Evolutionary conservation across 92 coral and sea anemone genomes (phyloP).

Genomic region (Pocillopora grandis): DNA sequence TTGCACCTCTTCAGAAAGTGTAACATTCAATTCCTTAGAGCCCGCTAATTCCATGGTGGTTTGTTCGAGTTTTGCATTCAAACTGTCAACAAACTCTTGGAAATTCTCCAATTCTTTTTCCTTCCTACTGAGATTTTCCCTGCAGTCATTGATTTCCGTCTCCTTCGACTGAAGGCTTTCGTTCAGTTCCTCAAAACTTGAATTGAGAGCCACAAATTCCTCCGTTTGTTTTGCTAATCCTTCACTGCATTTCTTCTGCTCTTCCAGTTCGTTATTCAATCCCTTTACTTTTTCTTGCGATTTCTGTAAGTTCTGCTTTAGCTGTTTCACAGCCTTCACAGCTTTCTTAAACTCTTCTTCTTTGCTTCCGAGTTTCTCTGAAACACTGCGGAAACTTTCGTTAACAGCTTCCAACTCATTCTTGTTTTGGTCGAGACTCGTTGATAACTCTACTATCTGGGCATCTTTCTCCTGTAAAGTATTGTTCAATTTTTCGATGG

Average conservation of each 20-base stretch:
- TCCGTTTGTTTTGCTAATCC: slow-evolving; percentile 29
- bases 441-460: slow-evolving; percentile 37
- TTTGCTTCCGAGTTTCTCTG: slow-evolving; percentile 63
- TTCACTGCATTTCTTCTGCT: slow-evolving; percentile 48
- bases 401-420: slow-evolving; percentile 52
- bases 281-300: slow-evolving; percentile 58
- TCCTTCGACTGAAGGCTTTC: slow-evolving; percentile 50
- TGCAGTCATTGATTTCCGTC: slow-evolving; percentile 41
- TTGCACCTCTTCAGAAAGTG: slow-evolving; percentile 54
- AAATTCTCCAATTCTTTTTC: slow-evolving; percentile 73
- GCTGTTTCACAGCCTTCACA: slow-evolving; percentile 50
- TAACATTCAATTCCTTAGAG: slow-evolving; percentile 47
- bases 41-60: slow-evolving; percentile 59
- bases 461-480: slow-evolving; percentile 46
- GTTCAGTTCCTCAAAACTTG: slow-evolving; percentile 39
- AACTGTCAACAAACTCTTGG: slow-evolving; percentile 53
- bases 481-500: slow-evolving; percentile 49
- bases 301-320: slow-evolving; percentile 53
- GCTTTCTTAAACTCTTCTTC: slow-evolving; percentile 79
- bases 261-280: slow-evolving; percentile 50
- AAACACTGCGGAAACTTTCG: slow-evolving; percentile 59
- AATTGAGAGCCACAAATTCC: slow-evolving; percentile 47
- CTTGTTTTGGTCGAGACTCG: slow-evolving; percentile 30
- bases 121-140: slow-evolving; percentile 35
- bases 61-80: slow-evolving; percentile 62